Base-by-base conservation (phyloP, 1,140 invertebrate genomes). In the Drosophila malerkotliana region DNA sequence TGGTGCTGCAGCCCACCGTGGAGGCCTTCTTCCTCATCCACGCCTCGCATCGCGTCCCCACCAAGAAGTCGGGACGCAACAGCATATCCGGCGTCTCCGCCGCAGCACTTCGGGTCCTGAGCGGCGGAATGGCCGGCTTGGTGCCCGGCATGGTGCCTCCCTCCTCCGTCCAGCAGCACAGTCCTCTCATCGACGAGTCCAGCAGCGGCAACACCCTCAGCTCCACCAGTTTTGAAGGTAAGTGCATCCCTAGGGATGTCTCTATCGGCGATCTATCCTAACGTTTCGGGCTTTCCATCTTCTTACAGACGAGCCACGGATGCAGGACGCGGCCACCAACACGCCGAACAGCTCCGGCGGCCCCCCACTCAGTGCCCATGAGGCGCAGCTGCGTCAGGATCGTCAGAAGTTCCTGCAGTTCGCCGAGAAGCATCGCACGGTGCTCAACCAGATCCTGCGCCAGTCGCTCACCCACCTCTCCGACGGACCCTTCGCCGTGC, bases 11-110 rank as follows among this genome's bases (percentile, higher is more conserved):
- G 92, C 96, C 97, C 14, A 96, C 97, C 3, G 97, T 98, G 8
- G 98, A 98, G 91, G 96, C 97, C 15, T 98, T 98, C 92, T 98
- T 98, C 93, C 92, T 98, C 18, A 97, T 98, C 7, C 97, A 98
- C 90, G 96, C 96, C 12, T 94, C 95, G 21, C 93, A 93, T 63
- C 71, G 94, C 87, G 87, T 77, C 2, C 88, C 72, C 3, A 88
- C 88, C 6, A 87, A 81, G 21, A 83, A 83, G 58, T 56, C 74
- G 15, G 37, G 67, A 30, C 52, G 75, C 18, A 59, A 63, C 1
- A 21, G 89, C 91, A 58, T 81, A 54, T 15, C 62, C 34, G 28
- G 34, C 5, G 21, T 41, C 5, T 14, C 26, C 1, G 51, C 4
- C 14, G 15, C 44, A 18, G 18, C 8, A 32, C 3, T 10, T 21